A percentile compares a stretch with the other conserved stretches of the same genome.
These are phyloP conservation scores for Euzetes globulus DNA, from an alignment of 2,888 invertebrate genomes.

Conservation along the genomic window DNA sequence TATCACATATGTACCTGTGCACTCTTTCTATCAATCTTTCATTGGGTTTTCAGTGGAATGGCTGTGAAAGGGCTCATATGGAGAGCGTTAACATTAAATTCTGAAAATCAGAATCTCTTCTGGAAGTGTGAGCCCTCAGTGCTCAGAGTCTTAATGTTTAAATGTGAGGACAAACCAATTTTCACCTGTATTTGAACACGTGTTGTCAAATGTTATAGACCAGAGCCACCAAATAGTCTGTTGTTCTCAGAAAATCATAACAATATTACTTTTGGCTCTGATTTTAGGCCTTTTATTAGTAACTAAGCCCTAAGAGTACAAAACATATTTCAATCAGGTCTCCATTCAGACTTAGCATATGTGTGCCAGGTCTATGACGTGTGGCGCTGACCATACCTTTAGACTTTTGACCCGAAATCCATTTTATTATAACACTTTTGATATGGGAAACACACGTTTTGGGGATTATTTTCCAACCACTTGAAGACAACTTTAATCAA, in stretches of 20 bases:
- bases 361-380: too few relatives aligned
- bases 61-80: neutral
- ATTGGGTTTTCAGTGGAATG: neutral
- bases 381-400: too few relatives aligned
- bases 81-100: neutral
- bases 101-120: neutral
- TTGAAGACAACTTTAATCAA: too few relatives aligned
- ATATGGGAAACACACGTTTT: too few relatives aligned
- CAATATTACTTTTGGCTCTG: neutral
- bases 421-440: too few relatives aligned
- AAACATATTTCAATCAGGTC: too few relatives aligned
- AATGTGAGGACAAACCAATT: neutral
- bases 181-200: constrained; percentile 14
- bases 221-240: neutral
- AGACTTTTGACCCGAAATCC: too few relatives aligned
- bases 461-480: too few relatives aligned
- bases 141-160: neutral
- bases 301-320: neutral
- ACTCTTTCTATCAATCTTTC: neutral
- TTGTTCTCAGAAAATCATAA: neutral
- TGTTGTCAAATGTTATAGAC: neutral
- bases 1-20: neutral
- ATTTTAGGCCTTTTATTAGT: constrained; percentile 4
- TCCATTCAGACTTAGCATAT: too few relatives aligned
- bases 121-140: too few relatives aligned